A percentile compares a stretch with the other conserved stretches of the same genome.
Evolutionary conservation across 2,888 invertebrate genomes (phyloP).

Genomic region (Melanotus villosus): DNA sequence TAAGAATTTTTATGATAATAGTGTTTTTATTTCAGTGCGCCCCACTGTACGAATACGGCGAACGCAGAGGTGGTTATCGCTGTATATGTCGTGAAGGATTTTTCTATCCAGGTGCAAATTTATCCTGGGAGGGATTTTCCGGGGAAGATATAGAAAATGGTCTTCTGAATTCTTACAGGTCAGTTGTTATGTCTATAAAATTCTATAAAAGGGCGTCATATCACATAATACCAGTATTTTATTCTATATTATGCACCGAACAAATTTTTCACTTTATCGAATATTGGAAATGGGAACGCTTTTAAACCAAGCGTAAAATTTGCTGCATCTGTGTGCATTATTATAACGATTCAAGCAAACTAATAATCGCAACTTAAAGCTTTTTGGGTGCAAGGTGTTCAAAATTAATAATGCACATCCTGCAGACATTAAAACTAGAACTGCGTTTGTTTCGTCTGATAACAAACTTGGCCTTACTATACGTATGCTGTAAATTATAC

Average conservation of each 20-base stretch:
- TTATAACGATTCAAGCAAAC: too few relatives aligned
- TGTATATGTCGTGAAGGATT: slow-evolving; percentile 76
- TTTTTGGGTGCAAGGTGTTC: too few relatives aligned
- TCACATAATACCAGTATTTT: slow-evolving; percentile 4
- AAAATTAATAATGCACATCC: too few relatives aligned
- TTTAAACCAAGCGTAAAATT: background rate
- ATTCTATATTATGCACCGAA: slow-evolving; percentile 2
- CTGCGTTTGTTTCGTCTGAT: too few relatives aligned
- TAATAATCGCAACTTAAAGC: too few relatives aligned
- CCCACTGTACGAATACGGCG: slow-evolving; percentile 64
- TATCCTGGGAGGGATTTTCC: slow-evolving; percentile 70
- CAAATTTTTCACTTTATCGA: slow-evolving; percentile 3
- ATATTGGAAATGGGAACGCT: background rate
- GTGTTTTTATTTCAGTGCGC: slow-evolving; percentile 68
- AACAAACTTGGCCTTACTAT: too few relatives aligned
- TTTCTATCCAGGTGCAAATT: slow-evolving; percentile 71
- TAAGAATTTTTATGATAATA: background rate
- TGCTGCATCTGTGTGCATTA: too few relatives aligned
- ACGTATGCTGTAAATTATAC: too few relatives aligned
- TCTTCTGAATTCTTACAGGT: slow-evolving; percentile 63
- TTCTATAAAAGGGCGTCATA: slow-evolving; percentile 5
- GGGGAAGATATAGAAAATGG: slow-evolving; percentile 70
- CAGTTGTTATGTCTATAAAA: slow-evolving; percentile 25
- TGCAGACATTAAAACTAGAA: too few relatives aligned
- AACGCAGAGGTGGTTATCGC: slow-evolving; percentile 71